phyloP scores from a whole-genome alignment of 2,797 vertebrate genomes.

The Intellagama lesueurii region DNA sequence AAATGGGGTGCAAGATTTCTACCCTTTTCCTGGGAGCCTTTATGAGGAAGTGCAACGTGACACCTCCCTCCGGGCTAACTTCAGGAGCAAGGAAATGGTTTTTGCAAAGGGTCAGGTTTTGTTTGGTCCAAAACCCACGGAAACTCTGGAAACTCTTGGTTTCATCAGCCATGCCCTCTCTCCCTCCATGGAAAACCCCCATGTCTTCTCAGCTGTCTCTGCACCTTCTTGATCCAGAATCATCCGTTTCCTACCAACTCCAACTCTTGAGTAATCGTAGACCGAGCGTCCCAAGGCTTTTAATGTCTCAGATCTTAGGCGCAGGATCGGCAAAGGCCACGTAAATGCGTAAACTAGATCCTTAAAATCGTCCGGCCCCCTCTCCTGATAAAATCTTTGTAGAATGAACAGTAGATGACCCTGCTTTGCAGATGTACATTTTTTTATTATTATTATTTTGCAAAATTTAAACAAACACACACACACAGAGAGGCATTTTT shows the following conservation, averaged over 20 bases:
- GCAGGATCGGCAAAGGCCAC: slow-evolving; percentile 11
- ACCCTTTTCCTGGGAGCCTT: too few species aligned
- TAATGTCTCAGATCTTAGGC: too few species aligned
- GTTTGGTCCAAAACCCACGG: background rate
- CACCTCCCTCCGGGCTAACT: too few species aligned
- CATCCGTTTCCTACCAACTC: slow-evolving; percentile 19
- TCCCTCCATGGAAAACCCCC: background rate
- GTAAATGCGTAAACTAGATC: background rate
- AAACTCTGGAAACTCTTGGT: too few species aligned
- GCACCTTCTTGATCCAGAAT: background rate
- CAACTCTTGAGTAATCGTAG: background rate
- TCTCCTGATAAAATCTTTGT: slow-evolving; percentile 3
- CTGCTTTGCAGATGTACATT: background rate
- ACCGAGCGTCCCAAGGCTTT: background rate
- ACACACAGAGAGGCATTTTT: background rate
- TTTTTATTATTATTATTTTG: background rate
- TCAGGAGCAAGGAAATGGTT: background rate
- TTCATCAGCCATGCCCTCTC: background rate
- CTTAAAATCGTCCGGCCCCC: background rate
- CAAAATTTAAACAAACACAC: background rate
- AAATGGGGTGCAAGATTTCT: too few species aligned
- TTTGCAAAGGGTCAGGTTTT: background rate
- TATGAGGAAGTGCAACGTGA: background rate
- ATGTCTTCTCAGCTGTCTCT: slow-evolving; percentile 17
- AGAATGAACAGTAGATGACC: background rate